Base-by-base conservation (phyloP, 2,888 invertebrate genomes). In the Lydus trimaculatus region DNA sequence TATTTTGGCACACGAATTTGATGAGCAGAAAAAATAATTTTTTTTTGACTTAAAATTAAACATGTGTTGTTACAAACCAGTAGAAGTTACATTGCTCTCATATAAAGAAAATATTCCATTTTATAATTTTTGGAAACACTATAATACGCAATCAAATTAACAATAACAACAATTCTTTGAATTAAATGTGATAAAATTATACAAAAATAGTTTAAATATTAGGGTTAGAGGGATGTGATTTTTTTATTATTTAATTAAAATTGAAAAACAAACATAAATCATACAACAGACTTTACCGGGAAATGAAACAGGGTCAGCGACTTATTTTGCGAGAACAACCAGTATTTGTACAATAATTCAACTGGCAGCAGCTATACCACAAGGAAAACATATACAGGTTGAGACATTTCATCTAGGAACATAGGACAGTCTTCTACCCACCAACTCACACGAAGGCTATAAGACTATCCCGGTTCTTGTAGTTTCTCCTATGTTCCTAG, bases 291-390 rank as follows among this genome's bases (percentile, higher is more conserved):
- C 23, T 9, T 60, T 36, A 36, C 8, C 1, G 33, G 61, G 36
- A 61, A 60, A 60, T 8, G 61, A 61, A 61, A 61, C 61, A 61
- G 48, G 63, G 52, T 63, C 63, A 63, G 48, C 48, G 63, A 63
- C 63, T 63, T 5, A 23, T 63, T 63, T 63, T 43, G 62, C 62
- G 28, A 48, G 60, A 60, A 60, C 60, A 31, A 61, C 33, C 11
- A 61, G 20, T n/a, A n/a, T n/a, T n/a, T n/a, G n/a, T n/a, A n/a
- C n/a, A n/a, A n/a, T n/a, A n/a, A n/a, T n/a, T n/a, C n/a, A n/a
- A n/a, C n/a, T n/a, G n/a, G n/a, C n/a, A n/a, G n/a, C n/a, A n/a
- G n/a, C n/a, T n/a, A n/a, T n/a, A n/a, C n/a, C n/a, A n/a, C n/a
- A n/a, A n/a, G n/a, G n/a, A n/a, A n/a, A n/a, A n/a, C n/a, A n/a